Evolutionary conservation across 2,113 vertebrate species (phyloP).

Genomic region (Sterrhoptilus dennistouni): DNA sequence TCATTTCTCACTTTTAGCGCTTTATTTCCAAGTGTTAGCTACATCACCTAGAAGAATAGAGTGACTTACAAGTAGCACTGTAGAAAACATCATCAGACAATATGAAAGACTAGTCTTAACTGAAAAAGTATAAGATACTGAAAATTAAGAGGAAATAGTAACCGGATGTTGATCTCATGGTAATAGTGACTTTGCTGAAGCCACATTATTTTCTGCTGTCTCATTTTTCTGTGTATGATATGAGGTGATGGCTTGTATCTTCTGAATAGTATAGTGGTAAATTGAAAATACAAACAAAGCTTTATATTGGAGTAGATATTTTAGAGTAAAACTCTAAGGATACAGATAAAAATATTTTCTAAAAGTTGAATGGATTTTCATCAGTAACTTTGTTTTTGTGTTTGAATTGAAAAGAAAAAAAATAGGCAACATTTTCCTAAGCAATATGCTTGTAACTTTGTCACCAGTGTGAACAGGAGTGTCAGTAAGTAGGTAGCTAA

Average conservation of each 20-base stretch:
- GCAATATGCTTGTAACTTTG: neutral
- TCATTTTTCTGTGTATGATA: neutral
- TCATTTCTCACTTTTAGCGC: neutral
- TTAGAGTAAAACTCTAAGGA: neutral
- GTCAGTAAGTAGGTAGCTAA: neutral
- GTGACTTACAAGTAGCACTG: neutral
- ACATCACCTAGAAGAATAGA: neutral
- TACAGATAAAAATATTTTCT: neutral
- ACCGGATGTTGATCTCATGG: neutral
- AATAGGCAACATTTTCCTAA: neutral
- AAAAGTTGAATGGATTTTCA: neutral
- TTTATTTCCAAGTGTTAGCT: neutral
- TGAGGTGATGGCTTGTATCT: neutral
- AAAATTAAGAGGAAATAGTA: neutral
- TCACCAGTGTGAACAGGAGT: neutral
- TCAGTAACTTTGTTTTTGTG: neutral
- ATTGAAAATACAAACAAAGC: neutral
- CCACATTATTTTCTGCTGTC: neutral
- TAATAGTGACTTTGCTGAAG: neutral
- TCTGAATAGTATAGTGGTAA: neutral
- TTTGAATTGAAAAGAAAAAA: neutral
- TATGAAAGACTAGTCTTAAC: neutral
- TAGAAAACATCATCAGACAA: neutral
- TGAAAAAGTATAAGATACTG: neutral
- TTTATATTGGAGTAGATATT: neutral